These are phyloP conservation scores for Beroe forskalii DNA, from an alignment of 37 sponge, comb jelly and placozoan genomes.

Conservation along the genomic window DNA sequence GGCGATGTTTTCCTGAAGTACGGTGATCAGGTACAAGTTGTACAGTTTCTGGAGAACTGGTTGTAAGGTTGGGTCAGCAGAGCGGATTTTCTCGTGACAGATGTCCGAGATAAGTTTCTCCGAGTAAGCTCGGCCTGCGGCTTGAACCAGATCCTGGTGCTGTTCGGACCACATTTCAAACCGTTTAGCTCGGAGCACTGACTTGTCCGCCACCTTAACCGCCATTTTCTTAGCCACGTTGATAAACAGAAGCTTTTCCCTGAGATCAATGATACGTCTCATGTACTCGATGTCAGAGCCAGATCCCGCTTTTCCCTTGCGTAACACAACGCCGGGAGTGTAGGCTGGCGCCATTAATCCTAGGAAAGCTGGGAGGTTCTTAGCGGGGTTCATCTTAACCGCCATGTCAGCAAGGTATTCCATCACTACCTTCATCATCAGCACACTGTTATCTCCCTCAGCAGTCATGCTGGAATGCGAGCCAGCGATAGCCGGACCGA, in stretches of 20 bases:
- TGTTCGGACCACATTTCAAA: conserved; percentile 62
- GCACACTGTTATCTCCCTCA: conserved; percentile 60
- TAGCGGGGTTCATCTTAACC: conserved; percentile 26
- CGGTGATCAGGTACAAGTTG: conserved; percentile 51
- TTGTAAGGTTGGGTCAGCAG: conserved; percentile 19
- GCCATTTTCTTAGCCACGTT: conserved; percentile 11
- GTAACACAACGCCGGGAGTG: conserved; percentile 21
- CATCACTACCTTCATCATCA: conserved; percentile 62
- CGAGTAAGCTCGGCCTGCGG: conserved; percentile 48
- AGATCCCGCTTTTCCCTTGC: conserved; percentile 1
- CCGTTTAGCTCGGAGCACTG: not conserved
- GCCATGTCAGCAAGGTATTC: conserved; percentile 52
- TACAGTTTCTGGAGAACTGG: conserved; percentile 25
- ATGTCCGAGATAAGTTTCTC: conserved; percentile 39
- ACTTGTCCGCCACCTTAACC: not conserved
- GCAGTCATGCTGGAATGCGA: conserved; percentile 64
- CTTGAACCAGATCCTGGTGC: conserved; percentile 41
- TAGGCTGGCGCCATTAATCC: not conserved
- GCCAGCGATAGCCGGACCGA: conserved; percentile 44
- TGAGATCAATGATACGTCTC: not conserved
- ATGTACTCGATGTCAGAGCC: conserved; percentile 26
- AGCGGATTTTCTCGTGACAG: conserved; percentile 14
- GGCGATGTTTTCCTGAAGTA: conserved; percentile 52
- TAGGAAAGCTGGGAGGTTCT: not conserved
- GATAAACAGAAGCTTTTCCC: conserved; percentile 19